These are phyloP conservation scores for Brachionus paranguensis DNA, from an alignment of 1,140 invertebrate species.

Conservation along the genomic window DNA sequence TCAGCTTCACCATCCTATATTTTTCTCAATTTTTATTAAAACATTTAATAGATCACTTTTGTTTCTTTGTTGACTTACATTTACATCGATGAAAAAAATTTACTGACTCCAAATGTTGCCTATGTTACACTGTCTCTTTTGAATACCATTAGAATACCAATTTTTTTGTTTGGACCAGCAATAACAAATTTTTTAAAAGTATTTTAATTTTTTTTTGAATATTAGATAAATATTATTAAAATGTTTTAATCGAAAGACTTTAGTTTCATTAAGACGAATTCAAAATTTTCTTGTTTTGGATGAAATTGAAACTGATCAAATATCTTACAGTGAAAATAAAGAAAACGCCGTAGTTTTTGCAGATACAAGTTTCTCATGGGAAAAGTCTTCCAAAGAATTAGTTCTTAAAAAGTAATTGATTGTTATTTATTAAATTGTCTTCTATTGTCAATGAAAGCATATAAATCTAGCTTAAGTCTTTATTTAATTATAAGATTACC, in stretches of 20 bases:
- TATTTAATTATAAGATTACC: too few species aligned
- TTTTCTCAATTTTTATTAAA: too few species aligned
- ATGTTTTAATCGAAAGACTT: not conserved
- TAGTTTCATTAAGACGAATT: constrained; percentile 2
- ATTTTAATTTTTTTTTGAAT: not conserved
- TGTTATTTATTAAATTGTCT: too few species aligned
- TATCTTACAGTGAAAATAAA: not conserved
- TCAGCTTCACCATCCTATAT: too few species aligned
- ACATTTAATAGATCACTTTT: constrained; percentile 42
- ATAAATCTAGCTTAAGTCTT: too few species aligned
- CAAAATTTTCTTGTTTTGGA: constrained; percentile 17
- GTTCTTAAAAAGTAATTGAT: not conserved
- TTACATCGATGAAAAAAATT: constrained; percentile 43
- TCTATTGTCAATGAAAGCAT: too few species aligned
- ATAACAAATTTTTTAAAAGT: constrained; percentile 47
- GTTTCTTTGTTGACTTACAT: constrained; percentile 55
- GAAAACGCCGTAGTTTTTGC: not conserved
- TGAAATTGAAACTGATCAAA: not conserved
- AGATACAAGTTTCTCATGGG: not conserved
- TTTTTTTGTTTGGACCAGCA: constrained; percentile 60
- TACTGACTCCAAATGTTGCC: constrained; percentile 56
- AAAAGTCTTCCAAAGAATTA: not conserved
- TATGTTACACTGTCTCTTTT: constrained; percentile 95
- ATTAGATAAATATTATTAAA: not conserved
- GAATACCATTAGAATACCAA: constrained; percentile 89